A percentile compares a stretch with the other conserved stretches of the same genome.
Evolutionary conservation across 92 coral and sea anemone species (phyloP).

Genomic region (Bergia puertoricense): DNA sequence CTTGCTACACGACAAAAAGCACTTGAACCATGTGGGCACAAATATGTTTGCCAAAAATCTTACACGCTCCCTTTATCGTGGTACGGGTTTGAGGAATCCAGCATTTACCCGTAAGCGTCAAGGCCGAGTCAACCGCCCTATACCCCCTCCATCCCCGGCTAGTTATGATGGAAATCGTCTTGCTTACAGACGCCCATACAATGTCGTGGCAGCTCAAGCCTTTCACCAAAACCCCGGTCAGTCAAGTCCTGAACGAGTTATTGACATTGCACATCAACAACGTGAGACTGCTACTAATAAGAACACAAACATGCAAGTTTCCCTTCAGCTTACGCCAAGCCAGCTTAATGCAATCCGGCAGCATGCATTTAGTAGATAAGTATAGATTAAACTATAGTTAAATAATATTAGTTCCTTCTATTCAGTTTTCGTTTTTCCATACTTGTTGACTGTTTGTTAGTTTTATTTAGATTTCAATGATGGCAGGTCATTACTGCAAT

Average conservation of each 20-base stretch:
- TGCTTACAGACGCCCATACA: conserved; percentile 30
- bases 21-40: conserved; percentile 16
- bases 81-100: conserved; percentile 27
- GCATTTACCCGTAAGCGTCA: conserved; percentile 29
- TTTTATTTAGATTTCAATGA: conserved; percentile 15
- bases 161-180: not conserved
- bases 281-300: conserved; percentile 14
- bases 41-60: not conserved
- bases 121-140: conserved; percentile 14
- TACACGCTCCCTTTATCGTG: conserved; percentile 21
- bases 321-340: conserved; percentile 21
- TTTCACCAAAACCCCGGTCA: conserved; percentile 12
- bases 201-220: conserved; percentile 23
- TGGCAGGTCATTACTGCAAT: not conserved
- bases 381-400: conserved; percentile 18
- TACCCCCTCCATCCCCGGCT: conserved; percentile 20
- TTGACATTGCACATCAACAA: conserved; percentile 26
- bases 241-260: conserved; percentile 20
- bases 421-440: conserved; percentile 21
- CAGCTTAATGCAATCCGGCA: conserved; percentile 16
- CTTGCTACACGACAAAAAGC: conserved; percentile 15
- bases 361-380: conserved; percentile 10
- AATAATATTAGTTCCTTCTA: not conserved
- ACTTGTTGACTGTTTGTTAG: not conserved
- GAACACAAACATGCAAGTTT: conserved; percentile 28